Evolutionary conservation across 2,888 invertebrate genomes (phyloP).

Genomic region (Cantharis nigra): DNA sequence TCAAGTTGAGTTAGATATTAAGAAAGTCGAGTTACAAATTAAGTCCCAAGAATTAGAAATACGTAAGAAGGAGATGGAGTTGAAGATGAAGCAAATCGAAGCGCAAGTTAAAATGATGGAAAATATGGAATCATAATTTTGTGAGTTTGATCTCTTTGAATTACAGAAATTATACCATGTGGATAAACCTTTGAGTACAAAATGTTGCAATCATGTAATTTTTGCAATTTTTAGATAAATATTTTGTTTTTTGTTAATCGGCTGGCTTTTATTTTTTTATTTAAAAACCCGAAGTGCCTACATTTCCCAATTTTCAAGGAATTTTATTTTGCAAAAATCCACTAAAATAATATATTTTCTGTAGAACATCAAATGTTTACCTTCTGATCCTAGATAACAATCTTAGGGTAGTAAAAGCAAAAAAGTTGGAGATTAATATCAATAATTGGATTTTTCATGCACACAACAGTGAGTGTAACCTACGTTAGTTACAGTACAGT

Average conservation of each 20-base stretch:
- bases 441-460: no score
- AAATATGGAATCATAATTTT: neutral
- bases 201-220: neutral
- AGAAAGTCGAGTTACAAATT: neutral
- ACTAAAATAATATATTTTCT: no score
- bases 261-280: neutral
- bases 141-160: neutral
- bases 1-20: neutral
- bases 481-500: no score
- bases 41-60: neutral
- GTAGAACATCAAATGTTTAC: no score
- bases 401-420: no score
- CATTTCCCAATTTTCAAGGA: no score
- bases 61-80: neutral
- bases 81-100: neutral
- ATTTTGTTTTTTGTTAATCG: neutral
- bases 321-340: no score
- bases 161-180: neutral
- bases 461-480: no score
- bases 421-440: no score
- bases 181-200: neutral
- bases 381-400: no score
- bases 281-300: neutral
- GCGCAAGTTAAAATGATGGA: neutral
- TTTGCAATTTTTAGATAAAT: neutral